Conservation (phyloP, 2,888 invertebrate species). For the Lochmaea capreae region DNA sequence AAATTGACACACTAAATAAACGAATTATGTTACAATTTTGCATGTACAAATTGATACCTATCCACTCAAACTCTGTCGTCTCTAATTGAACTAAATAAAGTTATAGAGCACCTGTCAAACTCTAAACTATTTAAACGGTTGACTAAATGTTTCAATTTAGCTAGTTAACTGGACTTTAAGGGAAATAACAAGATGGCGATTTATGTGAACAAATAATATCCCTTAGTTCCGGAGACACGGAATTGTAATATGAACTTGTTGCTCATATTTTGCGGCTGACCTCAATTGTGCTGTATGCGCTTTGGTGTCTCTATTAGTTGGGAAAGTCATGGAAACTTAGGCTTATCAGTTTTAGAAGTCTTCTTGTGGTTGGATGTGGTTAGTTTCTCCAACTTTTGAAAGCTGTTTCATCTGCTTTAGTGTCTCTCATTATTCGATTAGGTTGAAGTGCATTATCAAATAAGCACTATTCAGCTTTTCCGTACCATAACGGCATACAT, state of each 20-base stretch:
- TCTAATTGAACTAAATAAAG: neutral
- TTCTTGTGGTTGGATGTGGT: slow-evolving; percentile 16
- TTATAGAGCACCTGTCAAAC: neutral
- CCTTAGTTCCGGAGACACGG: slow-evolving; percentile 46
- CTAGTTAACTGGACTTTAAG: slow-evolving; percentile 12
- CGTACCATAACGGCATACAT: neutral
- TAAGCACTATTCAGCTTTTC: neutral
- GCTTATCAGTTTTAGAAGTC: slow-evolving; percentile 34
- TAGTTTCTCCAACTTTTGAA: neutral
- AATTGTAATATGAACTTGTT: slow-evolving; percentile 50
- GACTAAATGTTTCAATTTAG: neutral
- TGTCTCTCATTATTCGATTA: neutral
- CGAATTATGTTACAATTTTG: too few relatives aligned
- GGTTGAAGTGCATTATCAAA: neutral
- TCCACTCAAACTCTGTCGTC: neutral
- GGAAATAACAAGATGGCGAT: slow-evolving; percentile 52
- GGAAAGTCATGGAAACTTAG: slow-evolving; percentile 30
- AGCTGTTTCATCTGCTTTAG: neutral
- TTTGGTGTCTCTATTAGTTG: slow-evolving; percentile 27
- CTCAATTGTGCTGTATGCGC: slow-evolving; percentile 30
- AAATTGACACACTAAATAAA: too few relatives aligned
- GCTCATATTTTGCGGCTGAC: slow-evolving; percentile 44
- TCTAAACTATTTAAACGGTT: slow-evolving; percentile 4
- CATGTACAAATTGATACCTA: neutral
- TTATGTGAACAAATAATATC: slow-evolving; percentile 51